These are phyloP conservation scores for Thaleichthys pacificus DNA, from an alignment of 2,797 vertebrate species.

Conservation along the genomic window DNA sequence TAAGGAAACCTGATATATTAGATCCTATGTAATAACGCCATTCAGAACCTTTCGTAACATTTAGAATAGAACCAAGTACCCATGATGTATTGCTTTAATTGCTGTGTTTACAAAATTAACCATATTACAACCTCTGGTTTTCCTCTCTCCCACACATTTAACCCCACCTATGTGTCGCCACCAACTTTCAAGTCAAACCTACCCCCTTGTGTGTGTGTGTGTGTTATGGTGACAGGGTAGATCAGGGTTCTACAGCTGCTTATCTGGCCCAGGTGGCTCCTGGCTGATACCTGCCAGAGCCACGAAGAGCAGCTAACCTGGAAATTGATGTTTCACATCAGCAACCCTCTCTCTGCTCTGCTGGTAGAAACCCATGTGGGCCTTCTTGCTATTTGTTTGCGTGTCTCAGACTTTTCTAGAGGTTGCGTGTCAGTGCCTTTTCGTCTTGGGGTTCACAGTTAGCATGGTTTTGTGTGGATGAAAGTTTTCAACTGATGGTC, in stretches of 20 bases:
- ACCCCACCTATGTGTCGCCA: slow-evolving; percentile 4
- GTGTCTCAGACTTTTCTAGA: slow-evolving; percentile 5
- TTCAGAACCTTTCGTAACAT: too few relatives aligned
- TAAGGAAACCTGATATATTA: too few relatives aligned
- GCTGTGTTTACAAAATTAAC: too few relatives aligned
- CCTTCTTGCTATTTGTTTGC: slow-evolving; percentile 9
- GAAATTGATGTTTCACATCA: slow-evolving; percentile 87
- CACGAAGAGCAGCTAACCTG: slow-evolving; percentile 82
- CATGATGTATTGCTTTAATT: too few relatives aligned
- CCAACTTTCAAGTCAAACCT: slow-evolving; percentile 12
- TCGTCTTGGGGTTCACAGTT: neutral
- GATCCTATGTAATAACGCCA: too few relatives aligned
- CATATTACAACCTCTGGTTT: too few relatives aligned
- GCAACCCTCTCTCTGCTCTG: slow-evolving; percentile 69
- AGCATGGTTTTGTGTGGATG: neutral
- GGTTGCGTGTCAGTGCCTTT: slow-evolving; percentile 29
- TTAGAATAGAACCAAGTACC: too few relatives aligned
- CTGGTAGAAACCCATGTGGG: slow-evolving; percentile 53
- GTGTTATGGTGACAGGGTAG: slow-evolving; percentile 48
- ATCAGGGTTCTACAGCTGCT: slow-evolving; percentile 79
- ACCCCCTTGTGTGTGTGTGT: slow-evolving; percentile 47
- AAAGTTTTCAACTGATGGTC: too few relatives aligned
- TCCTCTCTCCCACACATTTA: too few relatives aligned
- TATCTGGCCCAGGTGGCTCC: slow-evolving; percentile 82
- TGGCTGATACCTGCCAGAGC: slow-evolving; percentile 81